phyloP scores from a whole-genome alignment of 2,113 vertebrate genomes.

The Atlantisia rogersi region DNA sequence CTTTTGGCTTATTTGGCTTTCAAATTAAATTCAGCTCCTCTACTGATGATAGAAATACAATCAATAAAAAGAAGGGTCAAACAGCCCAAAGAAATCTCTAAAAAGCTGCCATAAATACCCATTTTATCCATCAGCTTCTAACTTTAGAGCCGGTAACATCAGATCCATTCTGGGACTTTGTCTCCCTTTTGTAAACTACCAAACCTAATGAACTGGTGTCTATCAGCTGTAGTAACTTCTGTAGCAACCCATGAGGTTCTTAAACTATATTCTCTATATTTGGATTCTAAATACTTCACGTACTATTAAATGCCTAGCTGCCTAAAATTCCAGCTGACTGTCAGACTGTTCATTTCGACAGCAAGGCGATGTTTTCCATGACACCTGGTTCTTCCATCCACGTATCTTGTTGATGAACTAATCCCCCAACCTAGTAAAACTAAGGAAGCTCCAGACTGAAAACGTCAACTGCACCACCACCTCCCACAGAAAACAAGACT shows the following conservation, averaged over 20 bases:
- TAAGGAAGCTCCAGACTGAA: not conserved
- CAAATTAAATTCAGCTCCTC: not conserved
- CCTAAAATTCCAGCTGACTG: not conserved
- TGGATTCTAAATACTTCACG: not conserved
- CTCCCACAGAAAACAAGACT: not conserved
- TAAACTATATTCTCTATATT: not conserved
- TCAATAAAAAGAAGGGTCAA: not conserved
- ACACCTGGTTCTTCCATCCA: not conserved
- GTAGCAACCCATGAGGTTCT: not conserved
- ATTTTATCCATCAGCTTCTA: not conserved
- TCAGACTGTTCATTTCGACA: not conserved
- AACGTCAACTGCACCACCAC: not conserved
- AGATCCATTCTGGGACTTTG: not conserved
- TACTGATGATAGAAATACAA: not conserved
- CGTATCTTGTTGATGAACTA: not conserved
- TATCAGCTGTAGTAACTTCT: not conserved
- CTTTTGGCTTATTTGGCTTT: not conserved
- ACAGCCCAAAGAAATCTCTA: not conserved
- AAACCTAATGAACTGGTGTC: not conserved
- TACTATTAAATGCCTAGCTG: not conserved
- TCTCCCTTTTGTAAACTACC: not conserved
- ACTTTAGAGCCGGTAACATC: not conserved
- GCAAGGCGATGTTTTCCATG: not conserved
- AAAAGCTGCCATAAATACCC: not conserved
- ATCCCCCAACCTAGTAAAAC: not conserved